Base-by-base conservation (phyloP, 1,140 invertebrate genomes). In the Sesamia nonagrioides region DNA sequence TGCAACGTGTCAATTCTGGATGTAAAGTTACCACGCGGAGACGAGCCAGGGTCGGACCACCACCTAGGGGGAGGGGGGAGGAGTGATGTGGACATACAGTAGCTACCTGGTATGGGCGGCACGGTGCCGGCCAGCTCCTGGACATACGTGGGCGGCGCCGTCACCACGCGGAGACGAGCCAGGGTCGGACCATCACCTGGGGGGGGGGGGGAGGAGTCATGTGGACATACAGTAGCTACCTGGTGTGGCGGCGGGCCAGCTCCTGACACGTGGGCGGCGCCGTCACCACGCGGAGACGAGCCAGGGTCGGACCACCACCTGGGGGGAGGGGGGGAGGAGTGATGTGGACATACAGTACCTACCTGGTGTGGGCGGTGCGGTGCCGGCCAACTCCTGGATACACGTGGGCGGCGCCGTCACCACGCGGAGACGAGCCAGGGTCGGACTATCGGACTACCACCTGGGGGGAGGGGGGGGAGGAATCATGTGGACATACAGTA, bases 111-210 rank as follows among this genome's bases (percentile, higher is more conserved):
- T 6, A 87, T 88, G 8, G 84, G 77, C 6, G 90, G 91, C 58
- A 86, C 69, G 48, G 86, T 84, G 0, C 86, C 13, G 0, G 88
- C 92, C 27, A 96, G 80, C 66, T 96, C 95, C 78, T 96, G 95
- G 13, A 96, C 95, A 88, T 95, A 96, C 13, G 94, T 96, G 27
- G 95, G 95, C 58, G 95, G 95, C n/a, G 95, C 95, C 27, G 96
- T 96, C 8, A 96, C 95, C 13, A 97, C 96, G 17, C 96, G 92
- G 27, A 97, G 90, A 0, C 96, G 90, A 1, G 96, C 96, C 84
- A 96, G 91, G 1, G 96, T n/a, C n/a, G n/a, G n/a, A n/a, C n/a
- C n/a, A n/a, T 96, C 91, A 52, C 82, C 83, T 78, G 80, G 13
- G 13, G 9, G 1, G 9, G 42, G 42, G 9, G n/a, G n/a, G n/a